A percentile compares a stretch with the other conserved stretches of the same genome.
phyloP scores from a whole-genome alignment of 2,888 invertebrate species.

The Melipona beecheii region DNA sequence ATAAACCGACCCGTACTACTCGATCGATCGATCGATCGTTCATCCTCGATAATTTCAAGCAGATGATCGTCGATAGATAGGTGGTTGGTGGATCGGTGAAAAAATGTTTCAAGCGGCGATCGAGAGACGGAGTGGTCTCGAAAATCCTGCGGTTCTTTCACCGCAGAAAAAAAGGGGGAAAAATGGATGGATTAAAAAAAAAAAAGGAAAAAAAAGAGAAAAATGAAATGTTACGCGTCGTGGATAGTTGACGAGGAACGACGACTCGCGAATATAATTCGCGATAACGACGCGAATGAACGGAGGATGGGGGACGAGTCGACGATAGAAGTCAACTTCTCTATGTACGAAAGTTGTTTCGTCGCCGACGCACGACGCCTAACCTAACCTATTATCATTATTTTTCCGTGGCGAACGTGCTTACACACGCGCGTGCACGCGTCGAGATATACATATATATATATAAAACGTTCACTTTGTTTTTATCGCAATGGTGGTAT shows the following conservation, averaged over 20 bases:
- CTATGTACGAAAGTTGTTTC: slow-evolving; percentile 30
- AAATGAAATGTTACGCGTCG: background rate
- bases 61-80: background rate
- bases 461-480: slow-evolving; percentile 64
- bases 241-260: slow-evolving; percentile 4
- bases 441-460: background rate
- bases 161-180: background rate
- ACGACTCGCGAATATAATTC: slow-evolving; percentile 31
- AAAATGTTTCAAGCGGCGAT: slow-evolving; percentile 9
- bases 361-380: slow-evolving; percentile 55
- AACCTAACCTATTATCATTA: slow-evolving; percentile 68
- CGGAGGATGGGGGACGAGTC: slow-evolving; percentile 20
- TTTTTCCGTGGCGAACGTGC: slow-evolving; percentile 29
- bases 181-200: too few relatives aligned
- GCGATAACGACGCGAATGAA: slow-evolving; percentile 40
- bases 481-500: slow-evolving; percentile 69
- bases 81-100: background rate
- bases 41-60: background rate
- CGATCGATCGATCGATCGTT: slow-evolving; percentile 10
- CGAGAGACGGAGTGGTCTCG: background rate
- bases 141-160: background rate
- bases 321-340: slow-evolving; percentile 19
- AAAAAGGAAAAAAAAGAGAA: background rate
- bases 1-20: slow-evolving; percentile 28
- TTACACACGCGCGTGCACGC: background rate